A percentile compares a stretch with the other conserved stretches of the same genome.
phyloP scores from a whole-genome alignment of 2,888 invertebrate genomes.

The Andrena camellia region DNA sequence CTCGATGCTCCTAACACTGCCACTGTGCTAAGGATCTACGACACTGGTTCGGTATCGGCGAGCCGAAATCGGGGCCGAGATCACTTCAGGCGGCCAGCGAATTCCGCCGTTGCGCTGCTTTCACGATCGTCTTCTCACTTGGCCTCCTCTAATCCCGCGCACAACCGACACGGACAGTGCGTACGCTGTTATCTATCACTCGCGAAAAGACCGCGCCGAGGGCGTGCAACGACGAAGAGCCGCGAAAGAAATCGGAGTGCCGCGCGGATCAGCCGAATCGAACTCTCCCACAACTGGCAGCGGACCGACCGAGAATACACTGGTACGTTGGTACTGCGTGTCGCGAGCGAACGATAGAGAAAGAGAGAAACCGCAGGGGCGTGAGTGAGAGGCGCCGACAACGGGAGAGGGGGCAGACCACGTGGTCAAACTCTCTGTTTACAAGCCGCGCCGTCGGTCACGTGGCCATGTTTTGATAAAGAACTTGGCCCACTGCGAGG shows the following conservation, averaged over 20 bases:
- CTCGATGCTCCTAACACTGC: conserved; percentile 34
- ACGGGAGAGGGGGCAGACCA: conserved; percentile 74
- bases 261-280: conserved; percentile 57
- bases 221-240: not conserved
- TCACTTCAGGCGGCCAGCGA: not conserved
- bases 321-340: conserved; percentile 61
- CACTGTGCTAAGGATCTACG: conserved; percentile 22
- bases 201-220: conserved; percentile 1
- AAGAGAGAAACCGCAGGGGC: conserved; percentile 30
- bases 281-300: conserved; percentile 65
- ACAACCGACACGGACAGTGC: not conserved
- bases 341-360: conserved; percentile 48
- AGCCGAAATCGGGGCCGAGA: conserved; percentile 2
- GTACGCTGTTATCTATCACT: not conserved
- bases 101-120: not conserved
- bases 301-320: conserved; percentile 68
- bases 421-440: conserved; percentile 82
- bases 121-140: not conserved
- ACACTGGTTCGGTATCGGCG: conserved; percentile 4
- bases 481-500: conserved; percentile 69
- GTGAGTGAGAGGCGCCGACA: conserved; percentile 39
- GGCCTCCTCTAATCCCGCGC: not conserved
- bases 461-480: conserved; percentile 82
- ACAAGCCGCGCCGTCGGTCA: conserved; percentile 78
- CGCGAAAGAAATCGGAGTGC: conserved; percentile 40